Conservation (phyloP, 2,113 vertebrate species). For the Calidris pugnax region DNA sequence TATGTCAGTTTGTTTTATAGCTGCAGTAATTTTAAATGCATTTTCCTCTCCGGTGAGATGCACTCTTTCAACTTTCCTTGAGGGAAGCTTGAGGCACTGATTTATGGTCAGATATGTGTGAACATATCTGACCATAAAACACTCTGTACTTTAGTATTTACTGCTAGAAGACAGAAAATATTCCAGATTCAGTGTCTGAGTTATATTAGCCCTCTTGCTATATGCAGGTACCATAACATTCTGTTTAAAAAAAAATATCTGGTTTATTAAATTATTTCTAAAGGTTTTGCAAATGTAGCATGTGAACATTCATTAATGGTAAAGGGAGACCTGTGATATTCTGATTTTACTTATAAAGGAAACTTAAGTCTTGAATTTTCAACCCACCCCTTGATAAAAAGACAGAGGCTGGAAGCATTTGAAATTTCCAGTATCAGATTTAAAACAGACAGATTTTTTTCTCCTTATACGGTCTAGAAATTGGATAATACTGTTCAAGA, state of each 20-base stretch:
- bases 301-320: neutral
- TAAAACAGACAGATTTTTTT: neutral
- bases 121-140: conserved; percentile 62
- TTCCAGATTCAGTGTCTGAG: neutral
- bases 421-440: neutral
- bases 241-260: neutral
- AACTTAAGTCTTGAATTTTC: neutral
- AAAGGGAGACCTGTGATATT: neutral
- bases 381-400: neutral
- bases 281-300: neutral
- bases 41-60: conserved; percentile 71
- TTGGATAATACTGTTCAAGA: neutral
- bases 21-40: conserved; percentile 73
- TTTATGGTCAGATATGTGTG: conserved; percentile 58
- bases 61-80: conserved; percentile 73
- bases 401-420: neutral
- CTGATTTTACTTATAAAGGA: neutral
- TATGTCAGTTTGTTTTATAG: conserved; percentile 75
- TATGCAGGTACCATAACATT: neutral
- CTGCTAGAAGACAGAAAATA: conserved; percentile 24
- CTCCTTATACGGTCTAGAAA: neutral
- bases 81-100: conserved; percentile 68
- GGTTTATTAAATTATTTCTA: neutral
- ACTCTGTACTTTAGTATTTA: conserved; percentile 37
- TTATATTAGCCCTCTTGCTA: neutral